phyloP scores from a whole-genome alignment of 2,888 invertebrate species.

The Drosophila cracens region DNA sequence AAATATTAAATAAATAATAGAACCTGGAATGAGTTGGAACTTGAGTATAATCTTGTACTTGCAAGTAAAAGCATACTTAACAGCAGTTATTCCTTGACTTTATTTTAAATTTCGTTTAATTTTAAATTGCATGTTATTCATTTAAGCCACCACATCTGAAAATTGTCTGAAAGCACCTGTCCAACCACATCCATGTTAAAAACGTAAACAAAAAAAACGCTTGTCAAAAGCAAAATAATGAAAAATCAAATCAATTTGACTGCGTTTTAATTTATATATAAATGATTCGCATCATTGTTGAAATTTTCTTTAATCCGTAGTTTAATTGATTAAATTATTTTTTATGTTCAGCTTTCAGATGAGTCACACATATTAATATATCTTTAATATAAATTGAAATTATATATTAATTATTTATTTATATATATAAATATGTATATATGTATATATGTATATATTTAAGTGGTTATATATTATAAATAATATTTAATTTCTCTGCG shows the following conservation, averaged over 20 bases:
- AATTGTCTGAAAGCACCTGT: background rate
- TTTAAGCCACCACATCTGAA: background rate
- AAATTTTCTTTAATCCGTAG: background rate
- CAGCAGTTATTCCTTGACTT: background rate
- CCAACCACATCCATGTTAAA: background rate
- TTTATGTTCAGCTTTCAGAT: background rate
- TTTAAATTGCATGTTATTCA: too few relatives aligned
- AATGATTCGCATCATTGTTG: background rate
- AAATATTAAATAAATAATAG: background rate
- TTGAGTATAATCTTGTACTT: background rate
- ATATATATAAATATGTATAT: too few relatives aligned
- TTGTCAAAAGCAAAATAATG: background rate
- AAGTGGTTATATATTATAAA: background rate
- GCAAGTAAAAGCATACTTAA: background rate
- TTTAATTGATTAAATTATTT: background rate
- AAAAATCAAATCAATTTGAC: background rate
- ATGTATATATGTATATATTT: background rate
- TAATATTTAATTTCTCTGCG: slow-evolving; percentile 36
- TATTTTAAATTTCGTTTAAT: too few relatives aligned
- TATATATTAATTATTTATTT: background rate
- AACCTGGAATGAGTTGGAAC: background rate
- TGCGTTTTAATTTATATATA: background rate
- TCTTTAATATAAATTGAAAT: background rate
- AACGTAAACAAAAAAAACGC: background rate
- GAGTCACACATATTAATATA: background rate